A percentile compares a stretch with the other conserved stretches of the same genome.
Evolutionary conservation across 1,140 invertebrate genomes (phyloP).

Genomic region (Cydia pomonella): DNA sequence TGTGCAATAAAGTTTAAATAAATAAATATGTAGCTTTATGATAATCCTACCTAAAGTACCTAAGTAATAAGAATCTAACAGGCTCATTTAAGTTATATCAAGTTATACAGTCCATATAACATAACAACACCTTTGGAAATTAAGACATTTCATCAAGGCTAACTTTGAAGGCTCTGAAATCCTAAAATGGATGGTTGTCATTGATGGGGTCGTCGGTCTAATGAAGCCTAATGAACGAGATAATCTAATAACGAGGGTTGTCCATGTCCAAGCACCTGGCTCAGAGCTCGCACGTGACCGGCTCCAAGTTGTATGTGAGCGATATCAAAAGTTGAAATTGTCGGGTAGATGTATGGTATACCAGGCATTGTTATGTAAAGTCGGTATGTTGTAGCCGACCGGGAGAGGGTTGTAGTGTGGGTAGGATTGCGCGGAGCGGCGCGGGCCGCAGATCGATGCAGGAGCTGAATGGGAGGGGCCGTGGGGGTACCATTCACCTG

Average conservation of each 20-base stretch:
- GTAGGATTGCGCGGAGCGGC: slow-evolving; percentile 34
- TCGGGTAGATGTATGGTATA: too few species aligned
- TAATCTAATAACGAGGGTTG: slow-evolving; percentile 38
- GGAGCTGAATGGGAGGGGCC: slow-evolving; percentile 61
- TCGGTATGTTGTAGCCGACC: slow-evolving; percentile 11
- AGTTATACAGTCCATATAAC: too few species aligned
- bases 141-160: too few species aligned
- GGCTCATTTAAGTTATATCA: too few species aligned
- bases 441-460: slow-evolving; percentile 58
- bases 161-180: too few species aligned
- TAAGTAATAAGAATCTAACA: too few species aligned
- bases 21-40: too few species aligned
- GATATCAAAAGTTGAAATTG: not conserved
- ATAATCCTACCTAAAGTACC: too few species aligned
- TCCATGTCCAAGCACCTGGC: slow-evolving; percentile 31
- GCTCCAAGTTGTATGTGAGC: not conserved
- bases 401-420: slow-evolving; percentile 15
- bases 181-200: slow-evolving; percentile 1
- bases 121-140: too few species aligned
- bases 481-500: slow-evolving; percentile 68
- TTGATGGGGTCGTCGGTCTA: not conserved
- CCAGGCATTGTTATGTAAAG: slow-evolving; percentile 4
- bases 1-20: too few species aligned
- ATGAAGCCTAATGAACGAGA: slow-evolving; percentile 40
- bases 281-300: slow-evolving; percentile 17